These are phyloP conservation scores for Oscheius sp. DNA, from an alignment of 2,888 invertebrate species.

Conservation along the genomic window DNA sequence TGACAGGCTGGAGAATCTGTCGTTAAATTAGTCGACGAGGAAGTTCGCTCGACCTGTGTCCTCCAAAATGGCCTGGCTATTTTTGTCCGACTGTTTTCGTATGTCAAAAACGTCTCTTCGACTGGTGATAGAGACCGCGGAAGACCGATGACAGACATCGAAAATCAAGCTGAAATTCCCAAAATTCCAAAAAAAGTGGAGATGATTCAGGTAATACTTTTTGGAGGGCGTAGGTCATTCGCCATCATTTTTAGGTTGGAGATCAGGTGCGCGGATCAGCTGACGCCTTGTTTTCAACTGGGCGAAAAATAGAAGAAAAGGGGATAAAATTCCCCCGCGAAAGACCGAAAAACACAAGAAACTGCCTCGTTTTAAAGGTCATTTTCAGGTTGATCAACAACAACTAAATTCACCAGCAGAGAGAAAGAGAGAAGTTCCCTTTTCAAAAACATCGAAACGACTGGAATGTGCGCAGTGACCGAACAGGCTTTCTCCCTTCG, in stretches of 20 bases:
- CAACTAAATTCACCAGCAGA: neutral
- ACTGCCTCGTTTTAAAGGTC: neutral
- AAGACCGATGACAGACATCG: conserved; percentile 24
- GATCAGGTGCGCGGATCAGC: conserved; percentile 21
- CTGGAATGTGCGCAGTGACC: conserved; percentile 28
- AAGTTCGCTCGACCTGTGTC: neutral
- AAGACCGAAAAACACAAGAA: too few relatives aligned
- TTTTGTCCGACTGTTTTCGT: conserved; percentile 3
- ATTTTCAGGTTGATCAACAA: neutral
- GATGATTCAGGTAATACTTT: neutral
- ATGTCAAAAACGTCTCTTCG: conserved; percentile 19
- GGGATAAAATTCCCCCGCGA: neutral
- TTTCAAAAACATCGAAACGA: neutral
- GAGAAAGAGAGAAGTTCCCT: too few relatives aligned
- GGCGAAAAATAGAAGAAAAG: neutral
- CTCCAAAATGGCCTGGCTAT: neutral
- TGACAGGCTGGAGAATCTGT: neutral
- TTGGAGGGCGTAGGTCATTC: conserved; percentile 4
- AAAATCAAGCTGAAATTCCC: conserved; percentile 27
- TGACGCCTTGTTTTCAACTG: conserved; percentile 19
- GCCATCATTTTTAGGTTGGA: neutral
- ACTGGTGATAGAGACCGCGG: neutral
- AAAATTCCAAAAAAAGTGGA: neutral
- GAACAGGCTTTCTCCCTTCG: conserved; percentile 12
- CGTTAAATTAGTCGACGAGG: neutral